phyloP scores from a whole-genome alignment of 2,888 invertebrate species.

The Epistrophe eligans region DNA sequence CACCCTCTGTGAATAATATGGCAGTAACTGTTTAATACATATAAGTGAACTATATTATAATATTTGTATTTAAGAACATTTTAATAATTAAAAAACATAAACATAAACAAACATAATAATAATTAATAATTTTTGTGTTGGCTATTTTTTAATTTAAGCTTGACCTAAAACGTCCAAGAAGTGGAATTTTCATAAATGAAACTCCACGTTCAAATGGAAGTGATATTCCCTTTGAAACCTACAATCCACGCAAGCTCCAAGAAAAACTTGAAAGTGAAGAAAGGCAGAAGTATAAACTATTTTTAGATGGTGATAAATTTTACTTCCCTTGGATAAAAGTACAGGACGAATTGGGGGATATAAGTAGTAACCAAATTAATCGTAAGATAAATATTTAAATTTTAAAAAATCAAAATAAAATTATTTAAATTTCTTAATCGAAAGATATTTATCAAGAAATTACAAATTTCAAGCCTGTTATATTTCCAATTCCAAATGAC shows the following conservation, averaged over 20 bases:
- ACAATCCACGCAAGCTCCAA: conserved; percentile 82
- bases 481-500: conserved; percentile 80
- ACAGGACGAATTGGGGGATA: not conserved
- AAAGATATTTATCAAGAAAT: conserved; percentile 26
- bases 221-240: conserved; percentile 79
- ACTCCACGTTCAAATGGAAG: conserved; percentile 78
- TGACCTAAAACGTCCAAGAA: conserved; percentile 81
- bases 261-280: conserved; percentile 79
- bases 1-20: too few relatives aligned
- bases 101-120: too few relatives aligned
- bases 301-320: conserved; percentile 62
- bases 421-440: not conserved
- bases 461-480: conserved; percentile 23
- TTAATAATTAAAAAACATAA: too few relatives aligned
- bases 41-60: too few relatives aligned
- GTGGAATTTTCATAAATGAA: conserved; percentile 82
- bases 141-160: conserved; percentile 77
- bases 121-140: too few relatives aligned
- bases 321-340: conserved; percentile 45
- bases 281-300: conserved; percentile 78
- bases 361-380: not conserved
- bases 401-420: not conserved
- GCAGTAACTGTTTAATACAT: too few relatives aligned
- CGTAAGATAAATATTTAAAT: not conserved
- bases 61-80: too few relatives aligned